Evolutionary conservation across 2,113 vertebrate genomes (phyloP).

Genomic region (Butorides virescens): DNA sequence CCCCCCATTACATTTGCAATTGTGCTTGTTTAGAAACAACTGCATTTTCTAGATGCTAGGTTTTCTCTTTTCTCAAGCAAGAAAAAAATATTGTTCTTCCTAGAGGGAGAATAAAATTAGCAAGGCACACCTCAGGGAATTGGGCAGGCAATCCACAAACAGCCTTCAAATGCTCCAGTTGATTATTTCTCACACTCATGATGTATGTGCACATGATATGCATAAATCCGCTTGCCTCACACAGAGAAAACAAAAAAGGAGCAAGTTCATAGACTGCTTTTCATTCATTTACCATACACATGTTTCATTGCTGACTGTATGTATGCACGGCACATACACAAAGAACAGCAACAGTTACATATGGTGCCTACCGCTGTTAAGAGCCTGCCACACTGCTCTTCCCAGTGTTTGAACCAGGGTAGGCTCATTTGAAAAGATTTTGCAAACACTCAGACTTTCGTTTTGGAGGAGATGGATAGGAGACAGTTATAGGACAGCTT

Average conservation of each 20-base stretch:
- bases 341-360: not conserved
- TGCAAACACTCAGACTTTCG: not conserved
- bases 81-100: not conserved
- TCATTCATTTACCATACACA: not conserved
- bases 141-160: not conserved
- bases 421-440: constrained; percentile 15
- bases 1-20: not conserved
- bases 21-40: not conserved
- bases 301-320: not conserved
- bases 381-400: not conserved
- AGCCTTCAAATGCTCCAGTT: constrained; percentile 10
- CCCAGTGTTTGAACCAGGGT: not conserved
- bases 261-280: not conserved
- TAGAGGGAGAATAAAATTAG: not conserved
- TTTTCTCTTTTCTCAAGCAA: not conserved
- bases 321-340: not conserved
- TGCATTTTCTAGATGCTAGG: not conserved
- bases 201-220: not conserved
- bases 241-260: not conserved
- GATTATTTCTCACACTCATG: not conserved
- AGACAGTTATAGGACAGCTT: not conserved
- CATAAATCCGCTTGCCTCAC: constrained; percentile 7
- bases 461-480: not conserved
- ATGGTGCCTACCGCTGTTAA: not conserved
- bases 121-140: not conserved